A percentile compares a stretch with the other conserved stretches of the same genome.
Evolutionary conservation across 2,797 vertebrate genomes (phyloP).

Genomic region (Taenioides sp.): DNA sequence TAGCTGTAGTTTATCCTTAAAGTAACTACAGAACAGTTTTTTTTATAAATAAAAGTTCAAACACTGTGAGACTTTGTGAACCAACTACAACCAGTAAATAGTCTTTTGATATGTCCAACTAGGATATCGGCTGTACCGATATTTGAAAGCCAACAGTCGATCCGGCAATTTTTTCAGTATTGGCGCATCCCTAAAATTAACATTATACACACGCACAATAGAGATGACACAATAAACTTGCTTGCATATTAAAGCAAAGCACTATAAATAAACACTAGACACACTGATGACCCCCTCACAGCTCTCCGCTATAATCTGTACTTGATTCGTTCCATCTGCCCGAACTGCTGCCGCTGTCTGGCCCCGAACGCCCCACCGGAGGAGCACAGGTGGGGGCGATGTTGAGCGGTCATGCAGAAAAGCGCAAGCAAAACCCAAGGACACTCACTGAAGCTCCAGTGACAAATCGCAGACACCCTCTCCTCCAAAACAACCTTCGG

Average conservation of each 20-base stretch:
- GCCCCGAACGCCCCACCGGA: neutral
- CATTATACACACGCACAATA: neutral
- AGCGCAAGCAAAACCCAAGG: slow-evolving; percentile 23
- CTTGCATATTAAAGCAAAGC: neutral
- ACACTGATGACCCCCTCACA: neutral
- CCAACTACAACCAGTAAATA: too few relatives aligned
- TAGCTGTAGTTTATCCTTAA: too few relatives aligned
- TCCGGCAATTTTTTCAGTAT: too few relatives aligned
- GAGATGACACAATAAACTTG: neutral
- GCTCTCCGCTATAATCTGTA: slow-evolving; percentile 3
- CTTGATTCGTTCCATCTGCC: slow-evolving; percentile 8
- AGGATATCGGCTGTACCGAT: too few relatives aligned
- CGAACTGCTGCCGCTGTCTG: neutral
- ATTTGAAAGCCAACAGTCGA: too few relatives aligned
- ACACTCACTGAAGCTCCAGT: neutral
- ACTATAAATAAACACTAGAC: neutral
- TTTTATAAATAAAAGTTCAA: too few relatives aligned
- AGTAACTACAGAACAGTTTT: too few relatives aligned
- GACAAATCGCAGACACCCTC: slow-evolving; percentile 7
- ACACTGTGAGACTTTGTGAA: too few relatives aligned
- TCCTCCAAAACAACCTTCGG: slow-evolving; percentile 8
- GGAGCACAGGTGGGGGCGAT: slow-evolving; percentile 9
- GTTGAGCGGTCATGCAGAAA: slow-evolving; percentile 6
- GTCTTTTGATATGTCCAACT: too few relatives aligned
- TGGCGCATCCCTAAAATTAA: too few relatives aligned